Conservation (phyloP, 1,140 invertebrate species). For the Cheumatopsyche charites region DNA sequence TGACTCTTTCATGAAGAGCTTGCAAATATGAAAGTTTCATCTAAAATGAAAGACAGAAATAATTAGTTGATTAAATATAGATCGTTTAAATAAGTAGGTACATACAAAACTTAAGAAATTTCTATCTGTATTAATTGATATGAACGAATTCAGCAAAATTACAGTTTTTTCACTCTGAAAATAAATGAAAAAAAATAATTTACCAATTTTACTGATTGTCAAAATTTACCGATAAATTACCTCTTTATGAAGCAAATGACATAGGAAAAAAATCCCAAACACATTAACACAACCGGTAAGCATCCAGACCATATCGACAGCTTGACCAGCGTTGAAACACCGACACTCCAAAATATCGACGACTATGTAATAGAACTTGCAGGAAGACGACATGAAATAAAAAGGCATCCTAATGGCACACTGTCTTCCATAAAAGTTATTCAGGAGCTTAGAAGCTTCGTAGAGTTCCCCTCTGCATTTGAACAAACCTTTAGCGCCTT, state of each 20-base stretch:
- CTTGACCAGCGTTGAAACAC: neutral
- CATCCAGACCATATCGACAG: neutral
- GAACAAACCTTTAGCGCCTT: neutral
- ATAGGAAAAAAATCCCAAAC: neutral
- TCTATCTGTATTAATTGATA: neutral
- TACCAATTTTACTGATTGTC: neutral
- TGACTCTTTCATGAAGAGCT: neutral
- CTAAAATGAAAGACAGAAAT: neutral
- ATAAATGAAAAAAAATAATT: neutral
- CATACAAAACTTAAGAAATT: neutral
- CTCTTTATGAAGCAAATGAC: neutral
- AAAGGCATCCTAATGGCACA: neutral
- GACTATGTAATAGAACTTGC: neutral
- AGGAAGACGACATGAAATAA: neutral
- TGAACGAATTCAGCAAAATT: neutral
- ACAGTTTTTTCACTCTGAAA: conserved; percentile 6
- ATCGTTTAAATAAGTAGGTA: neutral
- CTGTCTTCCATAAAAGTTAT: neutral
- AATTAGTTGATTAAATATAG: too few relatives aligned
- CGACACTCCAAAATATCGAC: neutral
- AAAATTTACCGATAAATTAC: neutral
- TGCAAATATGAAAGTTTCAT: neutral
- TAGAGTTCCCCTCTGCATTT: neutral
- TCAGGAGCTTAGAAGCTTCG: neutral
- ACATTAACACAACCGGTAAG: neutral